Evolutionary conservation across 2,888 invertebrate species (phyloP), one percentile per base, ranked within the genome.

Genomic region (Drosophila mulleri): DNA sequence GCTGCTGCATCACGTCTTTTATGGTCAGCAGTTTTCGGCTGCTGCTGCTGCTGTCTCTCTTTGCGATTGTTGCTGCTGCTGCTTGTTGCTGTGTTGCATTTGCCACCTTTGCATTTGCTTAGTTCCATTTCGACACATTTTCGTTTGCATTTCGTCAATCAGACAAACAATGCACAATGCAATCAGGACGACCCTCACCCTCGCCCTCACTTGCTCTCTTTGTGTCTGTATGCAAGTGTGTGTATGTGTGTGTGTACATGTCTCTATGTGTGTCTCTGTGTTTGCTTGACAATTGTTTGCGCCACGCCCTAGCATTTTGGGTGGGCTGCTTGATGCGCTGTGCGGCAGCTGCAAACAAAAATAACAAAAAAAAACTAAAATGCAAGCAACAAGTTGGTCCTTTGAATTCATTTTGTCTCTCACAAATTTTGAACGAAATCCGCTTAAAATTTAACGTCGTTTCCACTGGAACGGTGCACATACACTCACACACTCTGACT

Each of bases 141-240:
- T 86, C 87, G 87, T 85, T 84, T 84, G 84, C 84, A 86, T 84
- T 84, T 84, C 84, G 84, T 88, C 88, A 84, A 84, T 88, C 84
- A 88, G 87, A 84, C 82, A 88, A 84, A 88, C 79, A 83, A 82
- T 82, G 62, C 82, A 78, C 79, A 84, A 75, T 87, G 85, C 88
- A 85, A 87, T 75, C 80, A 82, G 83, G 82, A 87, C 66, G 60
- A 67, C 39, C 67, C 78, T 75, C 62, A 45, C 62, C 41, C 45
- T 32, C 61, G 50, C 42, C 52, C 57, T 45, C 61, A 44, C 61
- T 64, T 37, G 41, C 39, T 39, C 37, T 50, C 39, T 35, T 16
- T 52, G 26, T n/a, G 2, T 45, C 20, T 50, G 45, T 45, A 3
- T 12, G 42, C 45, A n/a, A n/a, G 26, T 42, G 20, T 44, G 11